Percentiles rank a stretch among this genome's conserved stretches.
Evolutionary conservation across 92 coral and sea anemone species (phyloP).

Genomic region (Blastomussa wellsi): DNA sequence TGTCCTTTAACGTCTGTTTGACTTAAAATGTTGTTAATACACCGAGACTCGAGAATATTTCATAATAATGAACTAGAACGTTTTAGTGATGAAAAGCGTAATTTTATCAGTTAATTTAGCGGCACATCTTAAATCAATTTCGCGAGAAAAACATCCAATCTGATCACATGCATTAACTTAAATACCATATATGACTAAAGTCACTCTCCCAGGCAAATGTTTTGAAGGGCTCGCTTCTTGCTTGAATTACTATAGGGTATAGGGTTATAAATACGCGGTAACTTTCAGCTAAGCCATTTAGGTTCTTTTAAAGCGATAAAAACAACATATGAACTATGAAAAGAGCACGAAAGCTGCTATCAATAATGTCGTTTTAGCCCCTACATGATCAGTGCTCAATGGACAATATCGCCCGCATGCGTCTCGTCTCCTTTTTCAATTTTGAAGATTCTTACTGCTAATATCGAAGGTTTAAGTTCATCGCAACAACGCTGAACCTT

Average conservation of each 20-base stretch:
- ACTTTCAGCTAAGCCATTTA: not conserved
- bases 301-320: not conserved
- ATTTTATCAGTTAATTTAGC: not conserved
- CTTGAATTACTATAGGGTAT: not conserved
- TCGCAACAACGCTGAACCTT: not conserved
- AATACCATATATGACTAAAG: not conserved
- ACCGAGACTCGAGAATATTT: not conserved
- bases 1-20: not conserved
- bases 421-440: not conserved
- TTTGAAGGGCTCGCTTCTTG: not conserved
- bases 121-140: not conserved
- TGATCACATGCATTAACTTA: not conserved
- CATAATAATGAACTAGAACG: not conserved
- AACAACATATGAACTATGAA: not conserved
- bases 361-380: not conserved
- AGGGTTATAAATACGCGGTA: not conserved
- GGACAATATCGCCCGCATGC: not conserved
- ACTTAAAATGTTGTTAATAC: not conserved
- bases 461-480: not conserved
- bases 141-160: not conserved
- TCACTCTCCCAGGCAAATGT: not conserved
- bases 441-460: not conserved
- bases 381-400: not conserved
- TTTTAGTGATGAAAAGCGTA: not conserved
- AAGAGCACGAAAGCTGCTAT: not conserved